These are phyloP conservation scores for Eupelmus urozonus DNA, from an alignment of 2,888 invertebrate genomes.

Conservation along the genomic window DNA sequence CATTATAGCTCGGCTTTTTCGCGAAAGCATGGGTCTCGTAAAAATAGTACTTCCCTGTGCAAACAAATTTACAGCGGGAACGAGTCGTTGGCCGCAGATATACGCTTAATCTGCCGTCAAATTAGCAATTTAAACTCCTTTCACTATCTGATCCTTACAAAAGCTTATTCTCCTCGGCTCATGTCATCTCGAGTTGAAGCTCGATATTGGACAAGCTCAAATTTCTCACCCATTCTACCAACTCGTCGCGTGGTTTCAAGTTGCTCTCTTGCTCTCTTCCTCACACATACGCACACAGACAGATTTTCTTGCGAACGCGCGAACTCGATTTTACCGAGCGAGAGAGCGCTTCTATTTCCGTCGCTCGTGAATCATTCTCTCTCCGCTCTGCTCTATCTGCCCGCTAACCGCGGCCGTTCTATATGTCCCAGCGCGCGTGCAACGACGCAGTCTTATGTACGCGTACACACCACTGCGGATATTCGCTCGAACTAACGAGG, in stretches of 20 bases:
- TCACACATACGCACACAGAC: slow-evolving; percentile 27
- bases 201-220: slow-evolving; percentile 59
- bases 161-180: neutral
- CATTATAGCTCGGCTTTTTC: too few relatives aligned
- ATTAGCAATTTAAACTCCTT: slow-evolving; percentile 10
- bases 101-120: too few relatives aligned
- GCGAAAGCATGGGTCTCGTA: too few relatives aligned
- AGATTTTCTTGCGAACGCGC: slow-evolving; percentile 59
- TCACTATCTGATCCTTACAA: too few relatives aligned
- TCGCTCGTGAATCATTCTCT: slow-evolving; percentile 74
- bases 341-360: slow-evolving; percentile 73
- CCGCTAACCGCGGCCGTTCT: slow-evolving; percentile 46
- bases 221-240: slow-evolving; percentile 68
- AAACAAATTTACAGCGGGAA: too few relatives aligned
- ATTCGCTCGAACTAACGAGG: slow-evolving; percentile 27
- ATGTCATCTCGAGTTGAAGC: too few relatives aligned
- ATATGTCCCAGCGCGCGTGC: slow-evolving; percentile 13
- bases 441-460: neutral
- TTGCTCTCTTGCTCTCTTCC: slow-evolving; percentile 39
- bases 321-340: slow-evolving; percentile 64
- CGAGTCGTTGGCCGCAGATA: too few relatives aligned
- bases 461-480: slow-evolving; percentile 1
- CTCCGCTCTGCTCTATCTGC: slow-evolving; percentile 67
- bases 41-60: too few relatives aligned
- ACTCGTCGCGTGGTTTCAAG: slow-evolving; percentile 63